Evolutionary conservation across 1,140 invertebrate species (phyloP), one percentile per base, ranked within the genome.

Genomic region (Condylostylus longicornis): DNA sequence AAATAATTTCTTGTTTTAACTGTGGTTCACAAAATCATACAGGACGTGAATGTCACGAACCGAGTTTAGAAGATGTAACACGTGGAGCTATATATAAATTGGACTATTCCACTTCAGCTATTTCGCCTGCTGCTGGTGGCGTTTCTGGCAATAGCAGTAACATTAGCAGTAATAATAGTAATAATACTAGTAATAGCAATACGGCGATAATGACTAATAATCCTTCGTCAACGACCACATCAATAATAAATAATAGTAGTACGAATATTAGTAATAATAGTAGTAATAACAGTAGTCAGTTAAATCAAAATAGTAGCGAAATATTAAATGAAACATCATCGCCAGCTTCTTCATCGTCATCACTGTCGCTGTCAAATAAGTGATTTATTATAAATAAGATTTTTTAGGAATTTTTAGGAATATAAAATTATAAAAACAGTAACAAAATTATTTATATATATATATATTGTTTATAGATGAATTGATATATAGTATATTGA

Each of bases 21-120:
- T 84, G 80, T 61, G 80, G 80, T 25, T 77, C 73, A 19, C 67
- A 70, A 33, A 77, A 66, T 36, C 87, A 93, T 58, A 64, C 70
- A n/a, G 82, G 82, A 2, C 62, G 69, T 40, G 85, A 89, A 23
- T 93, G 87, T 57, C 78, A 79, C 44, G 82, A 86, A 53, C 75
- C 76, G 36, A 83, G 81, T 6, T 85, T 89, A 71, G 85, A 91
- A 53, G 82, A 87, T 59, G 76, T 87, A 52, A 85, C 81, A 8
- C 68, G 73, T 38, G 70, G 69, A 31, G 70, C 71, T 35, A 66
- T 66, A 35, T 77, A 74, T 47, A 70, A 69, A 54, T 54, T 75
- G 21, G 71, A 74, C 49, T 75, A 71, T 53, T 50, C 61, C 29
- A 61, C 62, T 8, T 58, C 64, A 22, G 40, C 49, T 17, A 20